Percentiles rank a stretch among this genome's conserved stretches.
Conservation (phyloP, 2,888 invertebrate genomes). For the Sesamia inferens region DNA sequence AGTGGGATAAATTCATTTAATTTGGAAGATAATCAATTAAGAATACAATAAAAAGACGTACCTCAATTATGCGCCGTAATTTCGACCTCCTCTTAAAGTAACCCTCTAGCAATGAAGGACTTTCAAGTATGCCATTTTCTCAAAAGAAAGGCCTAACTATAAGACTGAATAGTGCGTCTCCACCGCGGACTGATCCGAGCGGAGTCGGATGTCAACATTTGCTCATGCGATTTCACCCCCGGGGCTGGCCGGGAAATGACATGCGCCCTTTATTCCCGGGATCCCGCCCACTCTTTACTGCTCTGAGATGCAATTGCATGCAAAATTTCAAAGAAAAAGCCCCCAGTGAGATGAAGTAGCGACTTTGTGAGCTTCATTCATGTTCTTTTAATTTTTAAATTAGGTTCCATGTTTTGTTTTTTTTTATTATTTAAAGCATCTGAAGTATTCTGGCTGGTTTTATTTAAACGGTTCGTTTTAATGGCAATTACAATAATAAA, state of each 20-base stretch:
- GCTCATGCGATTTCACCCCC: conserved; percentile 79
- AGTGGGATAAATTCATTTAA: not conserved
- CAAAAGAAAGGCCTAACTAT: conserved; percentile 49
- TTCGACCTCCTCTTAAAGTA: not conserved
- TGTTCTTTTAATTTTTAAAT: conserved; percentile 53
- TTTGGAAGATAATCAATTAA: not conserved
- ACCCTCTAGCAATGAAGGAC: not conserved
- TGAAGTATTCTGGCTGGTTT: conserved; percentile 4
- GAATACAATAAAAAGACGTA: not conserved
- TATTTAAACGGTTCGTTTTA: not conserved
- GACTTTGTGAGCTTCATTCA: conserved; percentile 45
- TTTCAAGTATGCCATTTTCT: conserved; percentile 36
- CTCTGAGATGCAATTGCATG: conserved; percentile 76
- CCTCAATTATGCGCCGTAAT: not conserved
- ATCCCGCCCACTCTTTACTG: conserved; percentile 70
- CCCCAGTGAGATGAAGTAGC: conserved; percentile 50
- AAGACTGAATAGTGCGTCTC: conserved; percentile 64
- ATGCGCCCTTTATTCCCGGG: conserved; percentile 75
- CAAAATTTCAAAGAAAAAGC: conserved; percentile 73
- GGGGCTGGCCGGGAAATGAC: conserved; percentile 81
- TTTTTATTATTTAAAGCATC: conserved; percentile 6
- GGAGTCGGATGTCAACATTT: conserved; percentile 85
- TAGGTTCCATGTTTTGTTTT: conserved; percentile 4
- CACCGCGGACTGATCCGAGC: conserved; percentile 69
- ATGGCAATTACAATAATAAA: not conserved